A percentile compares a stretch with the other conserved stretches of the same genome.
phyloP scores from a whole-genome alignment of 2,113 vertebrate species.

The Oreochromis aureus region DNA sequence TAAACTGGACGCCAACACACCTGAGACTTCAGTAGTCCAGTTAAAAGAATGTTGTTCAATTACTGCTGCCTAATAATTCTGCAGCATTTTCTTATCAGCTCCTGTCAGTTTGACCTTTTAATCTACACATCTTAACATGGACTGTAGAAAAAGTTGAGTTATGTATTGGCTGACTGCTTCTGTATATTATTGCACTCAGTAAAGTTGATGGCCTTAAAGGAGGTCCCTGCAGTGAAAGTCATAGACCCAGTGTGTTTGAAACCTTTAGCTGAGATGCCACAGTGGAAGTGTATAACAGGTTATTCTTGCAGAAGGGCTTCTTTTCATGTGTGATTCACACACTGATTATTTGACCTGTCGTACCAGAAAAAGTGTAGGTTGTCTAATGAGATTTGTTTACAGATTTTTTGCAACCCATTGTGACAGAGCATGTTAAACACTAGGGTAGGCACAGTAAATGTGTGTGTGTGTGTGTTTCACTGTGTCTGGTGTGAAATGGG shows the following conservation, averaged over 20 bases:
- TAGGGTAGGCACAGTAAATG: neutral
- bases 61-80: neutral
- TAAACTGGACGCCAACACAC: neutral
- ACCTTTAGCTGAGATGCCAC: neutral
- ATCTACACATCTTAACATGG: neutral
- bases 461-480: neutral
- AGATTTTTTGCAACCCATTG: neutral
- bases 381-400: neutral
- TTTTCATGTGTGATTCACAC: neutral
- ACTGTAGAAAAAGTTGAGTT: neutral
- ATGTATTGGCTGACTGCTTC: neutral
- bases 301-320: neutral
- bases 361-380: neutral
- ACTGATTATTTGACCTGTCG: neutral
- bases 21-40: neutral
- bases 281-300: neutral
- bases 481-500: neutral
- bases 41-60: neutral
- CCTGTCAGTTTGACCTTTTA: neutral
- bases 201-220: neutral
- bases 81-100: neutral
- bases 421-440: neutral
- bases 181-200: neutral
- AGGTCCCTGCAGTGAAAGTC: neutral
- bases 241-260: neutral